A percentile compares a stretch with the other conserved stretches of the same genome.
phyloP scores from a whole-genome alignment of 2,113 vertebrate genomes.

The Antigone vipio region DNA sequence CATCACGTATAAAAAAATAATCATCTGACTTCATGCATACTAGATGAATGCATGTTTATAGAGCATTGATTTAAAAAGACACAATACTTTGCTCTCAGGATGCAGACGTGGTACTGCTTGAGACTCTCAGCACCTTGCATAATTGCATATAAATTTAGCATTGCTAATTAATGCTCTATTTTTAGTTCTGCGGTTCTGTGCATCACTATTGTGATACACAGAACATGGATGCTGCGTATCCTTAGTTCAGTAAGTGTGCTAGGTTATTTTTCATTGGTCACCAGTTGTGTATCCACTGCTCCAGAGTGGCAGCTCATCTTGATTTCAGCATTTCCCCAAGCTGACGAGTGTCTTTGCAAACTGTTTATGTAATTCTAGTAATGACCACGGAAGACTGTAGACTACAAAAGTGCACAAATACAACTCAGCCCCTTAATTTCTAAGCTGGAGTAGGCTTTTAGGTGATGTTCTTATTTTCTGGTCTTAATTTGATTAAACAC shows the following conservation, averaged over 20 bases:
- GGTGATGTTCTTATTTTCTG: not conserved
- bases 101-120: not conserved
- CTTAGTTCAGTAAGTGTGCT: not conserved
- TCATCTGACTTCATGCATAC: not conserved
- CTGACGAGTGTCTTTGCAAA: not conserved
- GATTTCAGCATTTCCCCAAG: not conserved
- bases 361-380: not conserved
- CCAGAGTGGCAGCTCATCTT: not conserved
- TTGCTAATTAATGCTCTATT: not conserved
- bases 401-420: not conserved
- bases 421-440: not conserved
- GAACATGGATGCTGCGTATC: not conserved
- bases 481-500: not conserved
- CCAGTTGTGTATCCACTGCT: not conserved
- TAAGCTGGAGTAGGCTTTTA: not conserved
- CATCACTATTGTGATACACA: not conserved
- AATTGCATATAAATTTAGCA: not conserved
- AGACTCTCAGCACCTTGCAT: not conserved
- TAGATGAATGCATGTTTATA: not conserved
- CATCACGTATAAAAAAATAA: not conserved
- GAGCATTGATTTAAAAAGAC: not conserved
- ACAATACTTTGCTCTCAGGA: not conserved
- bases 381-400: not conserved
- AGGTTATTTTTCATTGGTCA: not conserved
- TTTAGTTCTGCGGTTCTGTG: not conserved